Evolutionary conservation across 2,113 vertebrate species (phyloP).

Genomic region (Mionectes macconnelli): DNA sequence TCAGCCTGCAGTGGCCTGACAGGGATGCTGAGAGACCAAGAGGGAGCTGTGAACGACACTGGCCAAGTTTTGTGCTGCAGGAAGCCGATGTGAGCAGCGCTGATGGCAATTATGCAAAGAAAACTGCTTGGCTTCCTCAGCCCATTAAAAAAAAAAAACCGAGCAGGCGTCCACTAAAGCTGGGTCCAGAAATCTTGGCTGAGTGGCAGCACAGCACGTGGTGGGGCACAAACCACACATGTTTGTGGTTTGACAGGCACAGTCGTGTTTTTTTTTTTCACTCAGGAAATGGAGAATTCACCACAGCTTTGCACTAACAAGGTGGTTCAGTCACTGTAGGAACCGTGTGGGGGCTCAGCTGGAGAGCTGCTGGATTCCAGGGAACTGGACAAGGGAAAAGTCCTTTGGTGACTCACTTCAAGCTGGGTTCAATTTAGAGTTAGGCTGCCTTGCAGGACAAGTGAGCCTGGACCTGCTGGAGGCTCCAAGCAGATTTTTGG

Average conservation of each 20-base stretch:
- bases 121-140: not conserved
- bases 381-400: not conserved
- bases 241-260: not conserved
- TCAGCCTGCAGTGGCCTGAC: not conserved
- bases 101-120: not conserved
- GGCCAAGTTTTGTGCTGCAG: not conserved
- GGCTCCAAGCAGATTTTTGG: not conserved
- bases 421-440: not conserved
- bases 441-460: not conserved
- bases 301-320: not conserved
- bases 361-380: not conserved
- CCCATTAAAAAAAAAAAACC: not conserved
- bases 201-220: rapidly evolving
- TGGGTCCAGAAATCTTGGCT: not conserved
- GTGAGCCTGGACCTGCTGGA: not conserved
- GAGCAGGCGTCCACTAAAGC: not conserved
- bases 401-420: not conserved
- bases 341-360: not conserved
- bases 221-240: rapidly evolving
- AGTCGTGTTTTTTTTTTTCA: not conserved
- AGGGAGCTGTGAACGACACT: rapidly evolving
- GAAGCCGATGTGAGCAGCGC: not conserved
- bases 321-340: not conserved
- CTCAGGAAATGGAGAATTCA: not conserved
- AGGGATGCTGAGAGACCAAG: not conserved